A percentile compares a stretch with the other conserved stretches of the same genome.
Evolutionary conservation across 1,140 invertebrate species (phyloP).

Genomic region (Oncopeltus fasciatus): DNA sequence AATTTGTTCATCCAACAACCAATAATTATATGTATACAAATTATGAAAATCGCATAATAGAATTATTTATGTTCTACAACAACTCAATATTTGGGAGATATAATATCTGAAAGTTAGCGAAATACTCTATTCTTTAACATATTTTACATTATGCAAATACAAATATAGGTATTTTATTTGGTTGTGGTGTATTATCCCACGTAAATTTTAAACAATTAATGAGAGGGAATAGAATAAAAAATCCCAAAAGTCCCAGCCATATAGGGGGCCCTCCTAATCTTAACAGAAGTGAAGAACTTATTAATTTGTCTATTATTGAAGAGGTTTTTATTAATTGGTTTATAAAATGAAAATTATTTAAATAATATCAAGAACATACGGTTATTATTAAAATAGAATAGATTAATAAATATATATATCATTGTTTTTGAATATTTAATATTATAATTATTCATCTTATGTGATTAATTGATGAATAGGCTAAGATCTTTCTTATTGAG

Average conservation of each 20-base stretch:
- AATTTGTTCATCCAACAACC: too few relatives aligned
- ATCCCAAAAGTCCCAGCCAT: slow-evolving; percentile 39
- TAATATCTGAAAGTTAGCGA: too few relatives aligned
- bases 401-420: not conserved
- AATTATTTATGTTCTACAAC: too few relatives aligned
- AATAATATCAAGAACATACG: not conserved
- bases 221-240: too few relatives aligned
- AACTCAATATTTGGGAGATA: too few relatives aligned
- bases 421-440: slow-evolving; percentile 26
- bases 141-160: too few relatives aligned
- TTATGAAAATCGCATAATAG: too few relatives aligned
- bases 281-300: slow-evolving; percentile 27
- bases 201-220: too few relatives aligned
- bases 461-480: slow-evolving; percentile 39
- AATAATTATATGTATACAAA: too few relatives aligned
- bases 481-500: slow-evolving; percentile 35
- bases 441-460: slow-evolving; percentile 34
- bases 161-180: too few relatives aligned
- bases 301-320: not conserved
- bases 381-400: not conserved
- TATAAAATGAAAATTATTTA: not conserved
- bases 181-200: too few relatives aligned
- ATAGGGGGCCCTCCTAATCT: slow-evolving; percentile 36
- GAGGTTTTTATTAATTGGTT: not conserved
- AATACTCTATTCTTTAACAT: too few relatives aligned